Conservation (phyloP, 1,140 invertebrate genomes). For the Drosophila rufa region DNA sequence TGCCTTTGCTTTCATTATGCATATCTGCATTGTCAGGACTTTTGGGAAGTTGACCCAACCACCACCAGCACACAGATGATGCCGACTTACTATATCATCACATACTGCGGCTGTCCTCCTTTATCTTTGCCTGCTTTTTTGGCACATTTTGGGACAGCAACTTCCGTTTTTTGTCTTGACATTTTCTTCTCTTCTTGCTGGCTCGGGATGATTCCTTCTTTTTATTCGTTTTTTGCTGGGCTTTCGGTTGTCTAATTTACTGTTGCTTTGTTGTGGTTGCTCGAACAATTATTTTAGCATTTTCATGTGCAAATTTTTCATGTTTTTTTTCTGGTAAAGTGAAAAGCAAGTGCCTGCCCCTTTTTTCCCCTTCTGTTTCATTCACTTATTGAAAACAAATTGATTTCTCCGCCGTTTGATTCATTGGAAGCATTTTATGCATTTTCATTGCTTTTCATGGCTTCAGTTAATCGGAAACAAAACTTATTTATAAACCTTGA, state of each 20-base stretch:
- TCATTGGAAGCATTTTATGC: constrained; percentile 38
- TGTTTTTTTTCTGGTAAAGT: constrained; percentile 7
- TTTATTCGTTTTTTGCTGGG: constrained; percentile 5
- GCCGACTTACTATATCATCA: constrained; percentile 34
- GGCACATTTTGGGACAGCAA: constrained; percentile 62
- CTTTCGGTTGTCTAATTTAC: constrained; percentile 57
- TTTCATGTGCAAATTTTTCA: constrained; percentile 43
- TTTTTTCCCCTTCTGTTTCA: background rate
- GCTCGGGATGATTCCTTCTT: constrained; percentile 5
- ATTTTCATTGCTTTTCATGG: constrained; percentile 24
- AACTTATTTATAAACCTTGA: constrained; percentile 47
- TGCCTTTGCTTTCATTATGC: constrained; percentile 30
- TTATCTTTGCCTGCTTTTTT: constrained; percentile 10
- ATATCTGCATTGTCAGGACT: constrained; percentile 42
- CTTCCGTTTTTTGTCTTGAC: constrained; percentile 54
- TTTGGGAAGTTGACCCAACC: constrained; percentile 36
- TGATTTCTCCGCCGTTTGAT: constrained; percentile 32
- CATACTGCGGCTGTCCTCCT: constrained; percentile 21
- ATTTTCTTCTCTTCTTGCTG: constrained; percentile 16
- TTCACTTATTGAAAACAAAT: constrained; percentile 28
- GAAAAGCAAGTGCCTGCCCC: constrained; percentile 18
- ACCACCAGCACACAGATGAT: constrained; percentile 10
- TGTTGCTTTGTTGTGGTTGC: constrained; percentile 61
- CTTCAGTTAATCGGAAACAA: constrained; percentile 40
- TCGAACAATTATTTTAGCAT: constrained; percentile 72